phyloP scores from a whole-genome alignment of 1,140 invertebrate species.

The Venustaconcha ellipsiformis region DNA sequence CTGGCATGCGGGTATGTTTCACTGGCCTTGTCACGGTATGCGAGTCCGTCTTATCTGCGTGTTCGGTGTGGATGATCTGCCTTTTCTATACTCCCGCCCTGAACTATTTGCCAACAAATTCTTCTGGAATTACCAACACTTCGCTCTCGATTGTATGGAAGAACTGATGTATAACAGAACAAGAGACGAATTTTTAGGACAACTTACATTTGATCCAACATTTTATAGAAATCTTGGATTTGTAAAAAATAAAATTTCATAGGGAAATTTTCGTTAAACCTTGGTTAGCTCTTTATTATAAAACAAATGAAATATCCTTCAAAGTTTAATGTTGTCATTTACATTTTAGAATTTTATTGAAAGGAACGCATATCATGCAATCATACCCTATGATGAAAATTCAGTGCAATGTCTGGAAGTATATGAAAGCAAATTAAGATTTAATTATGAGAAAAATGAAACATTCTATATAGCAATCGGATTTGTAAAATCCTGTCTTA shows the following conservation, averaged over 20 bases:
- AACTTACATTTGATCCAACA: slow-evolving; percentile 9
- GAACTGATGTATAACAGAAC: slow-evolving; percentile 28
- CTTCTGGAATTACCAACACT: slow-evolving; percentile 53
- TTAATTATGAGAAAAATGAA: too few relatives aligned
- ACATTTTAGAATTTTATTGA: too few relatives aligned
- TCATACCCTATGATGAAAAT: too few relatives aligned
- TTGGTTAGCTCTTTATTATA: too few relatives aligned
- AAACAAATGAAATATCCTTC: too few relatives aligned
- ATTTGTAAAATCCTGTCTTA: too few relatives aligned
- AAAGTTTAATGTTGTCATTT: too few relatives aligned
- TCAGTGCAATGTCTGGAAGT: too few relatives aligned
- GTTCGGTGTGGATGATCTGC: slow-evolving; percentile 58
- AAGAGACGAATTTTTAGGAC: slow-evolving; percentile 18
- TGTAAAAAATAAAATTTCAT: slow-evolving; percentile 2
- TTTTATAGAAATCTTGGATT: slow-evolving; percentile 21
- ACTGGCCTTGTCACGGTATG: slow-evolving; percentile 45
- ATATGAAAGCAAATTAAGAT: too few relatives aligned
- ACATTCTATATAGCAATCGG: too few relatives aligned
- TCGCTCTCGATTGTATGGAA: slow-evolving; percentile 57
- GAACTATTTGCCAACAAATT: slow-evolving; percentile 67
- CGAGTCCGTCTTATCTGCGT: slow-evolving; percentile 56
- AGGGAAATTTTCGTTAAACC: too few relatives aligned
- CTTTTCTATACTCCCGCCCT: slow-evolving; percentile 37
- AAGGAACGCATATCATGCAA: too few relatives aligned
- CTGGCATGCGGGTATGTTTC: slow-evolving; percentile 42